Evolutionary conservation across 2,113 vertebrate species (phyloP), one percentile per base, ranked within the genome.

Genomic region (Stegostoma tigrinum): DNA sequence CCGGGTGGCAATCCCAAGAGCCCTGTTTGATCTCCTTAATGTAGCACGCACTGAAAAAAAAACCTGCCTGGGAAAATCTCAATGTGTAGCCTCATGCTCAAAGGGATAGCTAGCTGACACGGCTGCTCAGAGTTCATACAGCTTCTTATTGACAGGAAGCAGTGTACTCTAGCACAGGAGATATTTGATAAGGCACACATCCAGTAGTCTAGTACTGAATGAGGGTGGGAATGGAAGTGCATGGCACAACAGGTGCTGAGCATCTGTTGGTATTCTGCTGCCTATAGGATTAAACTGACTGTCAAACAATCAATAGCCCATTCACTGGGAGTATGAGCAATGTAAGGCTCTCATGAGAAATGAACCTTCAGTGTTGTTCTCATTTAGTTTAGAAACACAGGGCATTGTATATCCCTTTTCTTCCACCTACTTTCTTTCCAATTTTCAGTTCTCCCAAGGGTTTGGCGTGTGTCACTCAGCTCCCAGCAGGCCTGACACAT

Each of bases 231-330:
- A 30, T 61, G 30, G 52, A 61, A n/a, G 15, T 34, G 34, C 14
- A 34, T 30, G 5, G 10, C 87, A n/a, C 0, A 91, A 91, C 87
- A 91, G 87, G 87, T 91, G 87, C 55, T n/a, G 30, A 91, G 52
- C 87, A 91, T 91, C 87, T 91, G 87, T 61, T 19, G 30, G 30
- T 64, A 30, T 61, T 91, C 52, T 64, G 52, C 30, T 91, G 87
- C 87, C 87, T 61, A 19, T 83, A 34, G 87, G 87, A 91, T 91
- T 91, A 91, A 91, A 61, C 30, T 61, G 87, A 64, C 87, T 91
- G 87, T 91, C 87, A 91, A 91, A 61, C 55, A 19, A 91, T 91
- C 55, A 91, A 91, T 91, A 61, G 14, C 52, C 87, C 87, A 91
- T 91, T 91, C 52, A 91, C 3, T 61, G 87, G 87, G 52, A 61